phyloP scores from a whole-genome alignment of 2,888 invertebrate genomes.

The Stictocephala bisonia region DNA sequence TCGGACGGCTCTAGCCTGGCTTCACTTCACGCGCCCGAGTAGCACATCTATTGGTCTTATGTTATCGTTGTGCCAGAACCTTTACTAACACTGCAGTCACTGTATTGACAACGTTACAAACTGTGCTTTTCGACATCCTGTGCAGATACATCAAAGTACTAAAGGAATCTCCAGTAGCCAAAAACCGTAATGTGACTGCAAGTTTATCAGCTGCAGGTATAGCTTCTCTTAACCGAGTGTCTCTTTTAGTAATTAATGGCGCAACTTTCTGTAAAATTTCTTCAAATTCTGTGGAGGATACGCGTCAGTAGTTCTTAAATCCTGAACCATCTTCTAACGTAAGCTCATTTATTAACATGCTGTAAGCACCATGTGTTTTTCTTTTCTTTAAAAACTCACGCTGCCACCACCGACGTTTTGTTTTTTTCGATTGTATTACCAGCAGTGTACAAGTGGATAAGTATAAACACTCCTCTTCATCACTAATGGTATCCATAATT shows the following conservation, averaged over 20 bases:
- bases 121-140: constrained; percentile 19
- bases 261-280: constrained; percentile 22
- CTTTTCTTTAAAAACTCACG: constrained; percentile 33
- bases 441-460: constrained; percentile 32
- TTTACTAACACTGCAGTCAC: constrained; percentile 33
- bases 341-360: constrained; percentile 34
- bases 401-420: constrained; percentile 30
- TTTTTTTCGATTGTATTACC: constrained; percentile 30
- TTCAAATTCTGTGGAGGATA: constrained; percentile 35
- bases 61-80: too few relatives aligned
- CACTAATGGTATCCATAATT: background rate
- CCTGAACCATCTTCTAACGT: constrained; percentile 28
- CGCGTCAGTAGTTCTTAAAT: constrained; percentile 23
- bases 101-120: constrained; percentile 32
- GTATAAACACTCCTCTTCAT: constrained; percentile 22
- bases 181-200: constrained; percentile 25
- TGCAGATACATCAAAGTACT: constrained; percentile 22
- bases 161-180: constrained; percentile 31
- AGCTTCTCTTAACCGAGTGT: constrained; percentile 34
- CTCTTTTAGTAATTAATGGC: constrained; percentile 28
- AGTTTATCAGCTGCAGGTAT: constrained; percentile 31
- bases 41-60: too few relatives aligned
- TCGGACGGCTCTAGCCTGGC: too few relatives aligned
- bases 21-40: too few relatives aligned
- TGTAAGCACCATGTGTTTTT: constrained; percentile 28